These are phyloP conservation scores for Scatophagus argus DNA, from an alignment of 2,113 vertebrate genomes.

Conservation along the genomic window DNA sequence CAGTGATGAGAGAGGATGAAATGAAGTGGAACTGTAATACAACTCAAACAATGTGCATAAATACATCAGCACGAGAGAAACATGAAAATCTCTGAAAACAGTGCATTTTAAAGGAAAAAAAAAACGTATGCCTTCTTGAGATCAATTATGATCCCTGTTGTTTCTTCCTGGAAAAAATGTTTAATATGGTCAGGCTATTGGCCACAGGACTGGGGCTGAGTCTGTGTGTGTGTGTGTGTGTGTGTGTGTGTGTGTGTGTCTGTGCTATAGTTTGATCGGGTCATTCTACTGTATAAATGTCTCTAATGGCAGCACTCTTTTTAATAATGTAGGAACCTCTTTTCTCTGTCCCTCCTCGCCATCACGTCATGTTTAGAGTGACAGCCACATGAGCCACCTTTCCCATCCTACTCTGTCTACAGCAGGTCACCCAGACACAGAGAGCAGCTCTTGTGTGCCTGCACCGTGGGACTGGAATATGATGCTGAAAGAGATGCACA, in stretches of 20 bases:
- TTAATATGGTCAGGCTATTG: neutral
- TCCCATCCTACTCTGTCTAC: slow-evolving; percentile 19
- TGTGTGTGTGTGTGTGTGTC: slow-evolving; percentile 20
- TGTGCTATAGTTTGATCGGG: slow-evolving; percentile 52
- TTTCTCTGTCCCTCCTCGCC: slow-evolving; percentile 44
- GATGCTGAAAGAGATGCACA: slow-evolving; percentile 19
- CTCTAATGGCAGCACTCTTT: slow-evolving; percentile 72
- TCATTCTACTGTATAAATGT: slow-evolving; percentile 73
- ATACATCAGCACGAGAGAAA: slow-evolving; percentile 27
- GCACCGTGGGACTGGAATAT: neutral
- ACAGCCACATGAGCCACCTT: slow-evolving; percentile 67
- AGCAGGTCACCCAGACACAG: slow-evolving; percentile 24
- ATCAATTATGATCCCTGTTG: slow-evolving; percentile 17
- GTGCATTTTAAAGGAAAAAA: neutral
- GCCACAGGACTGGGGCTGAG: neutral
- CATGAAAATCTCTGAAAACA: slow-evolving; percentile 20
- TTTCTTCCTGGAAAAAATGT: slow-evolving; percentile 27
- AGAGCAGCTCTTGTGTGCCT: neutral
- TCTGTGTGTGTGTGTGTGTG: slow-evolving; percentile 25
- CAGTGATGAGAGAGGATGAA: slow-evolving; percentile 20
- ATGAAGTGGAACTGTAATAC: slow-evolving; percentile 31
- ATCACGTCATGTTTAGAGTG: slow-evolving; percentile 62
- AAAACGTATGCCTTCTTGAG: neutral
- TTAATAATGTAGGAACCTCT: slow-evolving; percentile 77
- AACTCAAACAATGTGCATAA: slow-evolving; percentile 34